Base-by-base conservation (phyloP, 1,140 invertebrate species). In the Leptinotarsa lineolata region DNA sequence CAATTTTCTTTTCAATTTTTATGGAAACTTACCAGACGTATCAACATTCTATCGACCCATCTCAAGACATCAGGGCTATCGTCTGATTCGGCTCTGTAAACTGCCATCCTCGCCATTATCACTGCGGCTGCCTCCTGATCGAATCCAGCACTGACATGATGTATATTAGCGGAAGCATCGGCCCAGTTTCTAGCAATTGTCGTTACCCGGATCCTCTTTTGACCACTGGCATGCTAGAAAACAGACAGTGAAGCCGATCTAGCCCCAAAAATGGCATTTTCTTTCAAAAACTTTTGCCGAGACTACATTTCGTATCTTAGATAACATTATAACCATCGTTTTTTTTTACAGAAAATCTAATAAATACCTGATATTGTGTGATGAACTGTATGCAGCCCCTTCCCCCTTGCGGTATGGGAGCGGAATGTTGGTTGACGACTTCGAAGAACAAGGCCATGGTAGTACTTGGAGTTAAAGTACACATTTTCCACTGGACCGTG, bases 401-500 rank as follows among this genome's bases (percentile, higher is more conserved):
- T 0, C 97, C 96, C 61, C 97, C 97, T 85, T 98, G 96, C 0
- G 97, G 97, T 77, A 98, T 94, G 0, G 96, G 95, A 11, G 95
- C 94, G 30, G 96, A 92, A 84, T 98, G 96, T 87, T 98, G 96
- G 86, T 97, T 99, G 18, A 97, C 95, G 68, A 99, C 94, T 88
- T 99, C 98, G 86, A 99, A 99, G 86, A 99, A 98, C 72, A 99
- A 88, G 16, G 94, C 94, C 73, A 96, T 91, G 3, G 97, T 99
- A 12, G 95, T 95, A 78, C 92, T 95, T 0, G 97, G 97, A 68
- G 91, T 96, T 12, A 99, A 87, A 0, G 95, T 93, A 85, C 97
- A 99, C 85, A 99, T 92, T 86, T 99, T 99, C 98, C 98, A 99
- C 82, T 98, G 95, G 75, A 93, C 95, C 1, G 98, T 99, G 65